Percentiles rank a stretch among this genome's conserved stretches.
These are phyloP conservation scores for Lepidocyrtinus sp. DNA, from an alignment of 2,888 invertebrate genomes.

Conservation along the genomic window DNA sequence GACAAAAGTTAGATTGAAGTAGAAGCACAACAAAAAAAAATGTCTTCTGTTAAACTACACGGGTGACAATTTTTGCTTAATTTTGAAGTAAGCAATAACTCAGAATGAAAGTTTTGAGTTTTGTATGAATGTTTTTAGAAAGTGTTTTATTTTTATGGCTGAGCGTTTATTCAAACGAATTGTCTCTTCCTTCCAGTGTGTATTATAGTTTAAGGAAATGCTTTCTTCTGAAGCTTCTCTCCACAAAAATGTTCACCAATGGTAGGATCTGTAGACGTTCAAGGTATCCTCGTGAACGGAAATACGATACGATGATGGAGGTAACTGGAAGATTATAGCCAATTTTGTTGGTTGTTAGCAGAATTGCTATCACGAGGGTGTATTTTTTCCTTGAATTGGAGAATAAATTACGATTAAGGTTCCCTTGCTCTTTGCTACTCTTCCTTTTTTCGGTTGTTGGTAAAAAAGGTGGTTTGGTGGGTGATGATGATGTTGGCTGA, in stretches of 20 bases:
- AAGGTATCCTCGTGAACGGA: not conserved
- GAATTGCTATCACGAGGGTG: not conserved
- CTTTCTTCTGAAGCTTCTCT: not conserved
- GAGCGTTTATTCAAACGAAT: not conserved
- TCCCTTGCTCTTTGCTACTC: not conserved
- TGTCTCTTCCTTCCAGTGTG: not conserved
- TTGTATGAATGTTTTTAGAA: no score
- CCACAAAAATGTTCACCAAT: not conserved
- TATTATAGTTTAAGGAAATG: not conserved
- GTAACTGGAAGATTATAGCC: conserved; percentile 38
- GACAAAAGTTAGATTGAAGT: conserved; percentile 6
- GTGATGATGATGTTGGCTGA: conserved; percentile 9
- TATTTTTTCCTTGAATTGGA: not conserved
- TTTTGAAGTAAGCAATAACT: conserved; percentile 1
- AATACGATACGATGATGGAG: conserved; percentile 25
- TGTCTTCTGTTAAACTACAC: no score
- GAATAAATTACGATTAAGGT: conserved; percentile 34
- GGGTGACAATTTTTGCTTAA: conserved; percentile 5
- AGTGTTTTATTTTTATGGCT: no score
- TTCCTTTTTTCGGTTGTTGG: conserved; percentile 27
- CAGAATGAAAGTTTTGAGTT: conserved; percentile 3
- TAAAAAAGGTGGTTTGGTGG: conserved; percentile 19
- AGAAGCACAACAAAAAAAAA: not conserved
- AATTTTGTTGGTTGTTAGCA: conserved; percentile 5
- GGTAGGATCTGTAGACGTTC: not conserved